Percentiles rank a stretch among this genome's conserved stretches.
Evolutionary conservation across 1,140 invertebrate genomes (phyloP).

Genomic region (Solen grandis): DNA sequence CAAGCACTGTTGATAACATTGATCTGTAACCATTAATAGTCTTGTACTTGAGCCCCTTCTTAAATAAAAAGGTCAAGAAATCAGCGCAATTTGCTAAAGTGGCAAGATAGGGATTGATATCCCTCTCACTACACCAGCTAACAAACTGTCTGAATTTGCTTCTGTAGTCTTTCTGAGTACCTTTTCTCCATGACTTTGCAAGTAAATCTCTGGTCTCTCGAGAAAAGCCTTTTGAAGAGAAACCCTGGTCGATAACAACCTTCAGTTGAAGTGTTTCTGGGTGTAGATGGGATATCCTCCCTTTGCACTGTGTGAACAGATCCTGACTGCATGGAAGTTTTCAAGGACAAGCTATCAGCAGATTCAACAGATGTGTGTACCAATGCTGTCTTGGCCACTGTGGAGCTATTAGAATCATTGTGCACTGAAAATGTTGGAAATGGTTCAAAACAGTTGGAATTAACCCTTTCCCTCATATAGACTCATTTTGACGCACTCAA

Average conservation of each 20-base stretch:
- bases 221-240: conserved; percentile 30
- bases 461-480: no score
- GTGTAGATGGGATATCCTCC: conserved; percentile 17
- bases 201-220: conserved; percentile 12
- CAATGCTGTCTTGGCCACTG: conserved; percentile 18
- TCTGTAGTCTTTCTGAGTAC: conserved; percentile 34
- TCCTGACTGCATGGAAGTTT: not conserved
- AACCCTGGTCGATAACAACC: conserved; percentile 19
- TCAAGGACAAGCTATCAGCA: conserved; percentile 7
- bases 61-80: conserved; percentile 17
- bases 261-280: conserved; percentile 16
- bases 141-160: conserved; percentile 31
- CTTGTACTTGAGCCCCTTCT: not conserved
- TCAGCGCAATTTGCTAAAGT: conserved; percentile 16
- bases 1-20: conserved; percentile 18
- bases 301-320: conserved; percentile 3
- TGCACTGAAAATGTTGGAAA: conserved; percentile 18
- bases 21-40: conserved; percentile 26
- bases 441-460: no score
- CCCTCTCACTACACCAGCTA: conserved; percentile 46
- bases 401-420: conserved; percentile 25
- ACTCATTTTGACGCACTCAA: no score
- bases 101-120: conserved; percentile 16
- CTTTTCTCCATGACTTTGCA: conserved; percentile 16
- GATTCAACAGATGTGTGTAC: not conserved